Evolutionary conservation across 2,113 vertebrate genomes (phyloP).

Genomic region (Grammomys dolichurus): DNA sequence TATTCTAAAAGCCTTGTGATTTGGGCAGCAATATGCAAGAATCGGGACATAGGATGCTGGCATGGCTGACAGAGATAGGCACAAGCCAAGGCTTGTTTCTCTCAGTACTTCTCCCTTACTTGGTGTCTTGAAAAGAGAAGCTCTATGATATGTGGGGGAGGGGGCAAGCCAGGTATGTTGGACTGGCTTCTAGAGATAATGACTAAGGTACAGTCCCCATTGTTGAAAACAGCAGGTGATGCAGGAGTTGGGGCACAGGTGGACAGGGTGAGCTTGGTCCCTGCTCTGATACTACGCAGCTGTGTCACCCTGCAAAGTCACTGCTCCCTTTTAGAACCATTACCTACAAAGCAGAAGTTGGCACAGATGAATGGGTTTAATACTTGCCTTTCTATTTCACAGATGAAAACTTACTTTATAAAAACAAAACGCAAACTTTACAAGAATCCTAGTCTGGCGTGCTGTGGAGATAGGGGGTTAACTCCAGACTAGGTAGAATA

Average conservation of each 20-base stretch:
- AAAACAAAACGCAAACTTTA: neutral
- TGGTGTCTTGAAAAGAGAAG: neutral
- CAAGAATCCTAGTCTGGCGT: neutral
- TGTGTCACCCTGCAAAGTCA: slow-evolving; percentile 20
- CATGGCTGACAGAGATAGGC: neutral
- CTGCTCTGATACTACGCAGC: neutral
- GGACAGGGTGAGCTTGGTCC: neutral
- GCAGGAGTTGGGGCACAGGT: too few relatives aligned
- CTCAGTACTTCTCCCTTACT: neutral
- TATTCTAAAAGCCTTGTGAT: neutral
- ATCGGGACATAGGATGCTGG: neutral
- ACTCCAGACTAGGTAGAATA: neutral
- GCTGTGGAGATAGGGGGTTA: neutral
- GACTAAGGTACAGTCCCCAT: neutral
- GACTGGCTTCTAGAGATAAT: neutral
- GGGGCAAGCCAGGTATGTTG: too few relatives aligned
- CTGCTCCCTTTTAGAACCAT: neutral
- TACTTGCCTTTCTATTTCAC: neutral
- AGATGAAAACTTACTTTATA: neutral
- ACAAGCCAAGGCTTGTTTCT: neutral
- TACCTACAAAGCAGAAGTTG: slow-evolving; percentile 12
- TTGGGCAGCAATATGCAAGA: neutral
- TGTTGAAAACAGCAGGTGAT: neutral
- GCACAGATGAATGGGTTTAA: neutral
- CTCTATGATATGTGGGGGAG: too few relatives aligned